Evolutionary conservation across 1,140 invertebrate species (phyloP).

Genomic region (Phortica variegata): DNA sequence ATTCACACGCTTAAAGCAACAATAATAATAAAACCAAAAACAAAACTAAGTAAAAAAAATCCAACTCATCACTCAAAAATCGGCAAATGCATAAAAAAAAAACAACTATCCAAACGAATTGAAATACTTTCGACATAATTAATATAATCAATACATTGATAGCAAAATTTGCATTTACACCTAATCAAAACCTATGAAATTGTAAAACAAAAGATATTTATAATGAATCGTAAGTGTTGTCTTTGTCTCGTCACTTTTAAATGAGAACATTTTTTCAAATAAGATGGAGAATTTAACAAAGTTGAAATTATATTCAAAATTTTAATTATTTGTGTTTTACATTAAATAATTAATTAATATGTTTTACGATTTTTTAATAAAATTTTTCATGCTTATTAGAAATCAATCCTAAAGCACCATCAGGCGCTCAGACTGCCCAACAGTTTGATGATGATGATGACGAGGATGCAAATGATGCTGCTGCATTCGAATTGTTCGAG

Average conservation of each 20-base stretch:
- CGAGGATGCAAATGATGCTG: constrained; percentile 21
- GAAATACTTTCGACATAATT: too few species aligned
- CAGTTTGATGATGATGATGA: constrained; percentile 10
- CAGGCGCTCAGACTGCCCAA: constrained; percentile 20
- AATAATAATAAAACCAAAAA: too few species aligned
- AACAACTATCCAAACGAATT: too few species aligned
- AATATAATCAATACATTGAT: too few species aligned
- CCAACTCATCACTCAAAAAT: too few species aligned
- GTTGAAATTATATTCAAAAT: background rate
- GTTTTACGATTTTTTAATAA: background rate
- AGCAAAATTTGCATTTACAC: too few species aligned
- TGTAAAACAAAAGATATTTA: constrained; percentile 6
- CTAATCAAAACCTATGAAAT: background rate
- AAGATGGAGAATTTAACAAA: background rate
- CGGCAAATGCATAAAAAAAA: too few species aligned
- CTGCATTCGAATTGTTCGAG: constrained; percentile 31
- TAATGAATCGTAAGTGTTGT: constrained; percentile 43
- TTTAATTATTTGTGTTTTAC: background rate
- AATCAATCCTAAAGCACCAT: constrained; percentile 42
- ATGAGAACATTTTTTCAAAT: background rate
- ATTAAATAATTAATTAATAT: constrained; percentile 2
- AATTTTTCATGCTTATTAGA: constrained; percentile 24
- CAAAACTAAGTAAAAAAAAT: too few species aligned
- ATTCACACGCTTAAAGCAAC: too few species aligned
- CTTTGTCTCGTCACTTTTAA: constrained; percentile 25